phyloP scores from a whole-genome alignment of 2,797 vertebrate genomes.

The Rousettus madagascariensis region DNA sequence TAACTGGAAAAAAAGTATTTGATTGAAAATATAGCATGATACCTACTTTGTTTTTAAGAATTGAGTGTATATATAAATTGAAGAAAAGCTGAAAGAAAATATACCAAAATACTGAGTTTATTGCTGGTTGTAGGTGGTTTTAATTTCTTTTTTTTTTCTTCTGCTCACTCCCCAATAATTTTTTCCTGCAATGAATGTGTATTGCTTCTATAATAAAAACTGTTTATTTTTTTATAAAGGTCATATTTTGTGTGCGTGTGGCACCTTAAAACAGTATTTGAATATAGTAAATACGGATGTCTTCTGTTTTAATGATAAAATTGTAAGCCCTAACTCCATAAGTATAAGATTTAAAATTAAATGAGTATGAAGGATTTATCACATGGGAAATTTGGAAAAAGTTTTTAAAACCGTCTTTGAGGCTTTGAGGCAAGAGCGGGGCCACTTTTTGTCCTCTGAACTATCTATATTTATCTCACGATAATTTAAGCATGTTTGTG shows the following conservation, averaged over 20 bases:
- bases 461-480: neutral
- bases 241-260: neutral
- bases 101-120: neutral
- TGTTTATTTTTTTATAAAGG: neutral
- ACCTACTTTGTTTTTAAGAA: constrained; percentile 37
- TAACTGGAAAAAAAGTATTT: neutral
- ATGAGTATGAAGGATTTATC: neutral
- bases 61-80: neutral
- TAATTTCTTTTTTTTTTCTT: neutral
- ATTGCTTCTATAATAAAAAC: neutral
- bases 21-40: neutral
- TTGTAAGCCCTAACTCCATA: neutral
- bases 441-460: neutral
- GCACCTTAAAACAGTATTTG: neutral
- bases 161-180: no score
- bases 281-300: neutral
- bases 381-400: neutral
- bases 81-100: neutral
- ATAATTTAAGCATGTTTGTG: neutral
- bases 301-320: constrained; percentile 30
- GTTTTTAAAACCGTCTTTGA: constrained; percentile 19
- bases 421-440: neutral
- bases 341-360: constrained; percentile 9
- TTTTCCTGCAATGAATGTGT: neutral
- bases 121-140: neutral